Evolutionary conservation across 2,888 invertebrate genomes (phyloP).

Genomic region (Linnaemya tessellans): DNA sequence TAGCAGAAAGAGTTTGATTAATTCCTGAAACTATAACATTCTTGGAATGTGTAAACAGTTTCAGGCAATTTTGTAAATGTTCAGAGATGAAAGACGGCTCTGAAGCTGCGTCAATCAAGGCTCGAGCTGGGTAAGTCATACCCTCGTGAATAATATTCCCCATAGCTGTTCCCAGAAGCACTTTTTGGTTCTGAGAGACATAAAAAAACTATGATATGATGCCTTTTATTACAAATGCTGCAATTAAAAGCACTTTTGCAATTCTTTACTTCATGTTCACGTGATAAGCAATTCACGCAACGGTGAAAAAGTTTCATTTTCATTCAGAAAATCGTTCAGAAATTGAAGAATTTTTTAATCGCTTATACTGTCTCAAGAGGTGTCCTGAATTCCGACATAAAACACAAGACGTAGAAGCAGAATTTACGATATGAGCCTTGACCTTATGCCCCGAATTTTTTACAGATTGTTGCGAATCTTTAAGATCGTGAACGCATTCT

Average conservation of each 20-base stretch:
- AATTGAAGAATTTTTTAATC: neutral
- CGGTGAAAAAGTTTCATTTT: neutral
- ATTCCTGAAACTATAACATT: too few species aligned
- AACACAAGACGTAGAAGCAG: neutral
- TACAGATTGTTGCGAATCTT: too few species aligned
- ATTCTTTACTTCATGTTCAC: too few species aligned
- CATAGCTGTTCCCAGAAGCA: neutral
- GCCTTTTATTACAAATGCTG: too few species aligned
- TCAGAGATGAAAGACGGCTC: slow-evolving; percentile 45
- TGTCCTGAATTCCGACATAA: neutral
- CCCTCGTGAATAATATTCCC: slow-evolving; percentile 24
- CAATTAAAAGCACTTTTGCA: too few species aligned
- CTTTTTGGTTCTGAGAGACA: too few species aligned
- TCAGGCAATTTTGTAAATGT: slow-evolving; percentile 21
- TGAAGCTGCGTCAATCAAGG: slow-evolving; percentile 38
- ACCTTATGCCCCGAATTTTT: too few species aligned
- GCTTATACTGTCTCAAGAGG: neutral
- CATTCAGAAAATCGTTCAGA: neutral
- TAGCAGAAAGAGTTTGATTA: too few species aligned
- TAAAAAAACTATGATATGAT: too few species aligned
- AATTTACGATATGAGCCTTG: too few species aligned
- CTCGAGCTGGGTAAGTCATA: slow-evolving; percentile 35
- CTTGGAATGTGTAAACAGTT: neutral
- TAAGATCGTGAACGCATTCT: too few species aligned
- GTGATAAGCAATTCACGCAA: too few species aligned